Evolutionary conservation across 2,888 invertebrate genomes (phyloP), one percentile per base, ranked within the genome.

Genomic region (Brachypterus glaber): DNA sequence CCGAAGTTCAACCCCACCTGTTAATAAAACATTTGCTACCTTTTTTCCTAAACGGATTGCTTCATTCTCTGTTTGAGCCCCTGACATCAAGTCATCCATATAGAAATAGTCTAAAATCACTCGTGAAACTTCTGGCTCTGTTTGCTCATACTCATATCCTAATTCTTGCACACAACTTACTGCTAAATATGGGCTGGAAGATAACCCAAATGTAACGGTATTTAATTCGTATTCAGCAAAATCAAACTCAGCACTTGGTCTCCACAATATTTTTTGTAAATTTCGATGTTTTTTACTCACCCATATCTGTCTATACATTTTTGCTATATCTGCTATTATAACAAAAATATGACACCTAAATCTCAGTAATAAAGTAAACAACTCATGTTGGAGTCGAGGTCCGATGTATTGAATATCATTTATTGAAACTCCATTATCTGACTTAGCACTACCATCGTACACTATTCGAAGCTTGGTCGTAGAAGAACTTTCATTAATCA

Each of bases 151-250:
- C 8, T 39, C 42, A 14, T 32, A 8, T 4, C 36, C 26, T 27
- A 45, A 30, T 13, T 32, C 12, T n/a, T 30, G 14, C 11, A 44
- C 24, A 32, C 38, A 37, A 25, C 35, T 36, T 4, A 38, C 39
- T 8, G 41, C 45, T 14, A 43, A 17, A 24, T 38, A 43, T n/a
- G 43, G 33, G 7, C 41, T 41, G 1, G 33, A 9, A 8, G 40
- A 30, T 7, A 45, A 45, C 3, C 49, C 46, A 31, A 43, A 47
- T 21, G 47, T 47, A 2, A 51, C 37, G 1, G 50, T 50, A 26
- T 49, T 46, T 18, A 51, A 39, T 24, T 40, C 21, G 30, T 35
- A 15, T 31, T 9, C 14, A 51, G 25, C n/a, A 26, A 13, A 9
- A 44, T 40, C 13, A 17, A 21, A 5, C n/a, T n/a, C n/a, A n/a